Conservation (phyloP, 2,113 vertebrate genomes). For the Melozone crissalis region DNA sequence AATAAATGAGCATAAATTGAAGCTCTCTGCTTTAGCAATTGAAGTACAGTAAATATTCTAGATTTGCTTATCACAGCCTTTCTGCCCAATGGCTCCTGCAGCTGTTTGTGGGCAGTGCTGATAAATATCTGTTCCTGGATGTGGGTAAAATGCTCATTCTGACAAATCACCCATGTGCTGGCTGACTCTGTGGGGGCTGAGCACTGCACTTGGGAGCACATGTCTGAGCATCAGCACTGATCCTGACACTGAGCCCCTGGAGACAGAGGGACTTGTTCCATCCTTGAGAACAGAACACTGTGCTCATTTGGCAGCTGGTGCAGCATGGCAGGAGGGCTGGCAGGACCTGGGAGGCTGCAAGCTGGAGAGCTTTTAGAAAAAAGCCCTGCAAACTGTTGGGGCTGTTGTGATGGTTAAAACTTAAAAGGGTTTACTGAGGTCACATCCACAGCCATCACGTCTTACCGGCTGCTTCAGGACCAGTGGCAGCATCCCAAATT, state of each 20-base stretch:
- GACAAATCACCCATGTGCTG: background rate
- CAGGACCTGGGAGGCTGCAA: background rate
- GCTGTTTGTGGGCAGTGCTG: background rate
- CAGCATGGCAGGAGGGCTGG: background rate
- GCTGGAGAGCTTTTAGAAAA: background rate
- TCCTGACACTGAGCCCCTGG: background rate
- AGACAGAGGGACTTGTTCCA: background rate
- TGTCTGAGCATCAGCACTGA: too few species aligned
- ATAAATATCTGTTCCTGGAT: background rate
- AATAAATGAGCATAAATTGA: background rate
- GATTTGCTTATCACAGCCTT: background rate
- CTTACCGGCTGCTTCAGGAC: background rate
- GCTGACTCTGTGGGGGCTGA: background rate
- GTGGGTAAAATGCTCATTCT: background rate
- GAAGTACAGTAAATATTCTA: background rate
- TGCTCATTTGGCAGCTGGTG: background rate
- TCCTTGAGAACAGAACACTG: background rate
- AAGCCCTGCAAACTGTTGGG: background rate
- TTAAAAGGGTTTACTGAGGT: too few species aligned
- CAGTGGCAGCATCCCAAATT: background rate
- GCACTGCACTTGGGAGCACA: background rate
- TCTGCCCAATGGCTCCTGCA: background rate
- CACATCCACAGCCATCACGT: fast-evolving
- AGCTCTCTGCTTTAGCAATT: background rate
- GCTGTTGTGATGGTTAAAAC: background rate